These are phyloP conservation scores for Saccopteryx leptura DNA, from an alignment of 2,113 vertebrate genomes.

Conservation along the genomic window DNA sequence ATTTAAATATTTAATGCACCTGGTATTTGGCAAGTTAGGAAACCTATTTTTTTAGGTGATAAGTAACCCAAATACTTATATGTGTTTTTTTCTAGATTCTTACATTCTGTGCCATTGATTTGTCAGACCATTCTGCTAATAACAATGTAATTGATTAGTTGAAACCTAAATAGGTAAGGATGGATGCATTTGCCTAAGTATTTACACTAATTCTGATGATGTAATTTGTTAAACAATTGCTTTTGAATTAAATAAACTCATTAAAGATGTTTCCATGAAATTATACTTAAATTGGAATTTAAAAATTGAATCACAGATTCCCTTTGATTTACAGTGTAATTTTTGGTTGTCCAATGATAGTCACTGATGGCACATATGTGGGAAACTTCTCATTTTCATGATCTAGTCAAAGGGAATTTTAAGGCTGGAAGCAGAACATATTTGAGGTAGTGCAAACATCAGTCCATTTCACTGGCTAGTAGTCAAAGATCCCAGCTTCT, in stretches of 20 bases:
- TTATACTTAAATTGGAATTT: conserved; percentile 41
- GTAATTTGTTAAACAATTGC: not conserved
- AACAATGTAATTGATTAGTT: conserved; percentile 11
- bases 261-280: not conserved
- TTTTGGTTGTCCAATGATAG: not conserved
- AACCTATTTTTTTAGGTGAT: not conserved
- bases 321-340: not conserved
- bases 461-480: conserved; percentile 79
- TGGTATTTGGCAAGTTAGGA: conserved; percentile 4
- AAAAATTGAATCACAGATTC: not conserved
- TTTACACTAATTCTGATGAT: not conserved
- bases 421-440: conserved; percentile 65
- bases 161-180: not conserved
- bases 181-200: not conserved
- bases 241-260: conserved; percentile 23
- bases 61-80: not conserved
- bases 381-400: not conserved
- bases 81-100: conserved; percentile 11
- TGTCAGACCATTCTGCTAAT: not conserved
- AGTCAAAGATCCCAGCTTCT: conserved; percentile 80
- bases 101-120: conserved; percentile 13
- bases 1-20: conserved; percentile 6
- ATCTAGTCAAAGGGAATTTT: not conserved
- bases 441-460: conserved; percentile 70
- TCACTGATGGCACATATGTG: not conserved